These are phyloP conservation scores for Scalopus aquaticus DNA, from an alignment of 2,113 vertebrate species.

Conservation along the genomic window DNA sequence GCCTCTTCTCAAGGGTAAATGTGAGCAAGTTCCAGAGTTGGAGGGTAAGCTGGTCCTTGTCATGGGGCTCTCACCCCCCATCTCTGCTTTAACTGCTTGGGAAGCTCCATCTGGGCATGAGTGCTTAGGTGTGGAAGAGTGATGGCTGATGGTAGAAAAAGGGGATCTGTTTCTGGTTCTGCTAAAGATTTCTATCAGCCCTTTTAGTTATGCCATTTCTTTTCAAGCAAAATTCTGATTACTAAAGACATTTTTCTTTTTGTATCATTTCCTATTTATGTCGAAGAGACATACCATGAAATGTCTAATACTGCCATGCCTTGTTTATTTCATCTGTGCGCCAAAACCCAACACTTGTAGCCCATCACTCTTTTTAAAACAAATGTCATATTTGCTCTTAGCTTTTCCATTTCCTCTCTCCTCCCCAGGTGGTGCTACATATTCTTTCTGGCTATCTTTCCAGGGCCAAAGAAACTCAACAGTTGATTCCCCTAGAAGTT, in stretches of 20 bases:
- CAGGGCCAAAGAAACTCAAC: too few species aligned
- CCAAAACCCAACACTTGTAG: background rate
- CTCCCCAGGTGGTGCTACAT: background rate
- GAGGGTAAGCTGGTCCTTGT: background rate
- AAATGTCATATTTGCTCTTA: background rate
- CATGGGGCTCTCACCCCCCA: background rate
- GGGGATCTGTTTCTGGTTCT: background rate
- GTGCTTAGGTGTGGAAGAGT: background rate
- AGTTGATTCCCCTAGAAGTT: background rate
- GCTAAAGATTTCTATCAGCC: background rate
- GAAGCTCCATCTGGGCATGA: background rate
- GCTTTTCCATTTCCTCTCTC: background rate
- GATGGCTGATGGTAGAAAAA: background rate
- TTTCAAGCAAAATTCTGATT: background rate
- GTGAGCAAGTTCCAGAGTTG: background rate
- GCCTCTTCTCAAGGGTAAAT: background rate
- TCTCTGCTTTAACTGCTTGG: background rate
- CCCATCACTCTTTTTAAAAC: background rate
- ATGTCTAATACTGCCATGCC: background rate
- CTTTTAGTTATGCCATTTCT: background rate
- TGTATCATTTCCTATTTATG: background rate
- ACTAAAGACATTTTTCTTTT: background rate
- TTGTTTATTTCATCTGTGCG: background rate
- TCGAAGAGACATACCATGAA: background rate
- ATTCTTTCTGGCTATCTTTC: background rate